Evolutionary conservation across 1,140 invertebrate species (phyloP).

Genomic region (Brachionus koreanus): DNA sequence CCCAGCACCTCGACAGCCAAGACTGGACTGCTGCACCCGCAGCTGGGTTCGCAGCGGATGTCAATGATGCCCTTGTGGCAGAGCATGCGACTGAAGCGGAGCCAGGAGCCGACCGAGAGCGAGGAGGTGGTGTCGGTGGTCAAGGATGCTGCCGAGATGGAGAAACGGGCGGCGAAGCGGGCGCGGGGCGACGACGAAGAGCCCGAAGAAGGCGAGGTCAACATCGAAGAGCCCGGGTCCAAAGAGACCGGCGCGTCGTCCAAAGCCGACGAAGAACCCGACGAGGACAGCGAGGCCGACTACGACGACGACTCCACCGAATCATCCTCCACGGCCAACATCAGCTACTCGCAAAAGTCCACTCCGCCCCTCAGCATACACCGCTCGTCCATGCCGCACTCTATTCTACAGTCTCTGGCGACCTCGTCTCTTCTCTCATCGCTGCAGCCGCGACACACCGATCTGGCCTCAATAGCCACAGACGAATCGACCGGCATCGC

Average conservation of each 20-base stretch:
- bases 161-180: not conserved
- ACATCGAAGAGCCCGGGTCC: not conserved
- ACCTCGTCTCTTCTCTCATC: not conserved
- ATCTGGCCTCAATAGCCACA: not conserved
- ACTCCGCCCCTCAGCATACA: not conserved
- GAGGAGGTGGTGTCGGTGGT: not conserved
- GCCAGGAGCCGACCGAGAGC: not conserved
- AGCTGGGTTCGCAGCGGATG: not conserved
- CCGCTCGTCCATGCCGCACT: slow-evolving; percentile 24
- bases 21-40: not conserved
- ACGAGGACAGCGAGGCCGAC: slow-evolving; percentile 29
- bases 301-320: slow-evolving; percentile 33
- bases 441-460: not conserved
- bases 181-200: not conserved
- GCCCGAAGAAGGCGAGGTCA: not conserved
- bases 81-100: not conserved
- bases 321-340: not conserved
- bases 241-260: not conserved
- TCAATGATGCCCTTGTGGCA: not conserved
- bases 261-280: not conserved
- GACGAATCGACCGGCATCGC: not conserved
- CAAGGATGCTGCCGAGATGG: not conserved
- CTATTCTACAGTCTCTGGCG: not conserved
- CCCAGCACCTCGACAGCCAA: not conserved
- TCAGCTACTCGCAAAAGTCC: not conserved